Conservation (phyloP, 2,113 vertebrate genomes). For the Scatophagus argus region DNA sequence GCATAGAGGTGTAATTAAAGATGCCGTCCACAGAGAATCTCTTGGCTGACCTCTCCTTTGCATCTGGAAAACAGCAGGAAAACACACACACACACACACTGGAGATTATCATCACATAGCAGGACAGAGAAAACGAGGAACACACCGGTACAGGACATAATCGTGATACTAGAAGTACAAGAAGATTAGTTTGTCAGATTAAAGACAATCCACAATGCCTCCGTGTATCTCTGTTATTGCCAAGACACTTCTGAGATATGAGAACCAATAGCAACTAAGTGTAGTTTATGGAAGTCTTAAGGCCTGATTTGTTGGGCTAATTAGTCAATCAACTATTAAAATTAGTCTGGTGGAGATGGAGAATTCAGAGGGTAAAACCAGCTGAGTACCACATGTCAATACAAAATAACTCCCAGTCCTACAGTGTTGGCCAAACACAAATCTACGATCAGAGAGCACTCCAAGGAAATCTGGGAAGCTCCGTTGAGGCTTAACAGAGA, state of each 20-base stretch:
- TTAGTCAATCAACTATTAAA: too few species aligned
- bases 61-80: conserved; percentile 71
- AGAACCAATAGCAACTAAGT: too few species aligned
- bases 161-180: conserved; percentile 17
- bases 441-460: not conserved
- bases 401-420: not conserved
- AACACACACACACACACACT: conserved; percentile 6
- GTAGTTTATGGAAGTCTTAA: too few species aligned
- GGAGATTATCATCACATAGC: conserved; percentile 30
- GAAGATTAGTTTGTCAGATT: too few species aligned
- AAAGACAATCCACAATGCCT: too few species aligned
- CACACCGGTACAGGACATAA: conserved; percentile 23
- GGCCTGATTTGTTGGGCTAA: too few species aligned
- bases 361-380: too few species aligned
- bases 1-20: conserved; percentile 91
- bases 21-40: conserved; percentile 86
- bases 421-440: not conserved
- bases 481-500: not conserved
- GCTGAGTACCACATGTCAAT: not conserved
- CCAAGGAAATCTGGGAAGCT: conserved; percentile 2
- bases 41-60: conserved; percentile 83
- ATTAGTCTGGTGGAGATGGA: not conserved
- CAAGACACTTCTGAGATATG: too few species aligned
- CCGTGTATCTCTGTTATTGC: too few species aligned
- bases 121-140: conserved; percentile 23